A percentile compares a stretch with the other conserved stretches of the same genome.
phyloP scores from a whole-genome alignment of 2,113 vertebrate genomes.

The Vidua macroura region DNA sequence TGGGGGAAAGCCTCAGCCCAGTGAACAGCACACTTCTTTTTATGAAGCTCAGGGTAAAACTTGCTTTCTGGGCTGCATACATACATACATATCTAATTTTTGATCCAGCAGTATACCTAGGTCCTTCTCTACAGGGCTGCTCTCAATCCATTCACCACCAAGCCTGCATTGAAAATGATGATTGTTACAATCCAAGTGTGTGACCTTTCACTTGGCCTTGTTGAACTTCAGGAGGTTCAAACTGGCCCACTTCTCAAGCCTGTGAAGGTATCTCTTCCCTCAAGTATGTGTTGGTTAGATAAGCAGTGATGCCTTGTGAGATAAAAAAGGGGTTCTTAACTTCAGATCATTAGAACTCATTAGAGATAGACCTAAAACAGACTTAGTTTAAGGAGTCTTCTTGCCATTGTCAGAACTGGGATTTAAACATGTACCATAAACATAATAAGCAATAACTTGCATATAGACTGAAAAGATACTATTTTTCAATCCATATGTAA shows the following conservation, averaged over 20 bases:
- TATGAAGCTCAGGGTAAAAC: not conserved
- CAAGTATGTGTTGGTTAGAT: not conserved
- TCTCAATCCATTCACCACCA: not conserved
- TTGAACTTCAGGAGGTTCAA: not conserved
- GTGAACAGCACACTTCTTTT: not conserved
- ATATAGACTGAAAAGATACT: not conserved
- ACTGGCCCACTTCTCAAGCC: not conserved
- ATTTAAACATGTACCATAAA: not conserved
- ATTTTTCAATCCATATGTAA: not conserved
- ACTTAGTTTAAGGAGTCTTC: not conserved
- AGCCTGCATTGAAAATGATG: not conserved
- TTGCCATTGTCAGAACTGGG: not conserved
- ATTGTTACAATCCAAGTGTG: fast-evolving
- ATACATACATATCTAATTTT: not conserved
- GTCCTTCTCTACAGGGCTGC: not conserved
- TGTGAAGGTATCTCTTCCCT: not conserved
- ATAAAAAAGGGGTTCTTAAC: not conserved
- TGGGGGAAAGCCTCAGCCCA: not conserved
- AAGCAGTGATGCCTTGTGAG: not conserved
- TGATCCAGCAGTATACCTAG: not conserved
- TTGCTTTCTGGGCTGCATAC: not conserved
- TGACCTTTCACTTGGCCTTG: not conserved
- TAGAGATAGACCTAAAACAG: not conserved
- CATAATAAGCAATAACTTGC: not conserved
- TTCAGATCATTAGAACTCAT: not conserved